Percentiles rank a stretch among this genome's conserved stretches.
phyloP scores from a whole-genome alignment of 1,140 invertebrate genomes.

The Calosoma granatense region DNA sequence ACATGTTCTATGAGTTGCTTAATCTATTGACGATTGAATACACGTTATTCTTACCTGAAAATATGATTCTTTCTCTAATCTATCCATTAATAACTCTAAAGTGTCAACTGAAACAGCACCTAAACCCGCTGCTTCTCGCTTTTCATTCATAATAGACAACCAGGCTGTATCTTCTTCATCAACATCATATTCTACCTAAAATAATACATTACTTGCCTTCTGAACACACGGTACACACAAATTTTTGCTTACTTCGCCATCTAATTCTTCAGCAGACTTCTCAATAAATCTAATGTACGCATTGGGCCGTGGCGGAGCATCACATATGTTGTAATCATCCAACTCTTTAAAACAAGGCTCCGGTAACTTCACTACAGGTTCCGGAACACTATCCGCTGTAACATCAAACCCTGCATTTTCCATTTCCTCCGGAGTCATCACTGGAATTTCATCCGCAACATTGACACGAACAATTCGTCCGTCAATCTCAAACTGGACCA shows the following conservation, averaged over 20 bases:
- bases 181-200: conserved; percentile 87
- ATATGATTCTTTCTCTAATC: conserved; percentile 94
- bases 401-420: conserved; percentile 9
- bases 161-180: conserved; percentile 95
- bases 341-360: conserved; percentile 74
- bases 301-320: conserved; percentile 67
- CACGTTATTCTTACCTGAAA: conserved; percentile 55
- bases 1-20: too few species aligned
- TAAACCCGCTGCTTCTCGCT: conserved; percentile 54
- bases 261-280: conserved; percentile 86
- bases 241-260: conserved; percentile 51
- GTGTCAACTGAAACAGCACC: conserved; percentile 69
- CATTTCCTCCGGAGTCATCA: conserved; percentile 50
- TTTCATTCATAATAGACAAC: conserved; percentile 81
- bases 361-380: conserved; percentile 57
- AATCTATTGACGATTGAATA: not conserved
- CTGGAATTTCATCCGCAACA: conserved; percentile 48
- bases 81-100: conserved; percentile 92
- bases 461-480: conserved; percentile 51
- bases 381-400: conserved; percentile 38
- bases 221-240: conserved; percentile 12
- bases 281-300: conserved; percentile 89
- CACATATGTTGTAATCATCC: conserved; percentile 64
- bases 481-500: conserved; percentile 77
- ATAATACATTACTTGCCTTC: conserved; percentile 15